Evolutionary conservation across 2,888 invertebrate species (phyloP), one percentile per base, ranked within the genome.

Genomic region (Shargacucullia verbasci): DNA sequence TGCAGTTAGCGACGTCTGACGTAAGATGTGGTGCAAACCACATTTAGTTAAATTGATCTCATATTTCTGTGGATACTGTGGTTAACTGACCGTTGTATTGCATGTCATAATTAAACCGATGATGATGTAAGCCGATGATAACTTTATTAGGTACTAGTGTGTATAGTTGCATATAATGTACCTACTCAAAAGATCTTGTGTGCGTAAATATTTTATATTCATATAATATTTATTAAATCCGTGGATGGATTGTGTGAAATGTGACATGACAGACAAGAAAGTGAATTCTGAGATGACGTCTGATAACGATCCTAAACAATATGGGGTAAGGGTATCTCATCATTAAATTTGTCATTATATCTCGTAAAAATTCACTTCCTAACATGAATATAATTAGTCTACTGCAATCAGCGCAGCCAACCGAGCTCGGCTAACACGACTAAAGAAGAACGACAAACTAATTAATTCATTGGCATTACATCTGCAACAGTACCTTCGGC

Each of bases 121-220:
- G 57, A 58, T 75, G 73, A 69, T 59, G 73, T 70, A 67, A 67
- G 38, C 41, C n/a, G 3, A 15, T 13, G 41, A 39, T 53, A 47
- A 49, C 11, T 39, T 45, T 29, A 27, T 63, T 48, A 56, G n/a
- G n/a, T n/a, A n/a, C n/a, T n/a, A n/a, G n/a, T 62, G 55, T 68
- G 56, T 70, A 60, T 54, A 65, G 67, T 63, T 48, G 3, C 44
- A 41, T 41, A 12, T 27, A 44, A 44, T 45, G 7, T 31, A 33
- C 27, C 13, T 15, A 20, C 12, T 12, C 4, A 12, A 11, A 39
- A 43, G 14, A 46, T 25, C 33, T 35, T 12, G 11, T 52, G 29
- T 47, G 13, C 50, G 45, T 37, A 41, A 33, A 38, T 34, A 48
- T 35, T 27, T 31, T 41, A 15, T 43, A 12, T 9, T 35, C n/a